phyloP scores from a whole-genome alignment of 2,797 vertebrate genomes.

The Capromys pilorides region DNA sequence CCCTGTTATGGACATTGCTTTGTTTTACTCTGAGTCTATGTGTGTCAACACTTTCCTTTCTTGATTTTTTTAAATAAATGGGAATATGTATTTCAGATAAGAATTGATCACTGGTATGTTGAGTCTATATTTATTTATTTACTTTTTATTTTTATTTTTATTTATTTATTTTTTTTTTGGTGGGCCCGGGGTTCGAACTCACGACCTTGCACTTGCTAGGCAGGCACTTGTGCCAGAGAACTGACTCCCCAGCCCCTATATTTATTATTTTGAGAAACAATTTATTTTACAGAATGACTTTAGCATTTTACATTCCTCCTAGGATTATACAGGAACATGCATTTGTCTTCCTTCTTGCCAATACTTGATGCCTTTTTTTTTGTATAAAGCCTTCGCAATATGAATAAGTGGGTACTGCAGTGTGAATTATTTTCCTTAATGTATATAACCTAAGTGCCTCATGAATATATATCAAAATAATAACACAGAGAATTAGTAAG shows the following conservation, averaged over 20 bases:
- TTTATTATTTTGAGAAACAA: neutral
- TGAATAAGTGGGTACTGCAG: neutral
- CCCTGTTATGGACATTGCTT: neutral
- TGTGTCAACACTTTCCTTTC: neutral
- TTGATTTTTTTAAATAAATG: neutral
- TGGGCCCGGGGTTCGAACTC: too few species aligned
- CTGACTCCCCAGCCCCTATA: too few species aligned
- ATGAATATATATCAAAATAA: neutral
- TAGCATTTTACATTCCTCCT: neutral
- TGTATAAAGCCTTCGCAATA: neutral
- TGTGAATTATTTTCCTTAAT: neutral
- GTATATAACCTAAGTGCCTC: neutral
- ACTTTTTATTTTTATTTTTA: too few species aligned
- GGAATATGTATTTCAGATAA: neutral
- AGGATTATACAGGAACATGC: neutral
- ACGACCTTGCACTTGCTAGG: too few species aligned
- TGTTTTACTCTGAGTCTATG: neutral
- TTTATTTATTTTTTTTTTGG: too few species aligned
- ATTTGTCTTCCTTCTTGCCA: neutral
- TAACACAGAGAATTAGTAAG: neutral
- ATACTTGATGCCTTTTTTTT: neutral
- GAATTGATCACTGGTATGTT: neutral
- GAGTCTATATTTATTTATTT: neutral
- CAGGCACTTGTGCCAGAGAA: too few species aligned
- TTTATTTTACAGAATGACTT: neutral